phyloP scores from a whole-genome alignment of 2,797 vertebrate species.

The Dermochelys coriacea region DNA sequence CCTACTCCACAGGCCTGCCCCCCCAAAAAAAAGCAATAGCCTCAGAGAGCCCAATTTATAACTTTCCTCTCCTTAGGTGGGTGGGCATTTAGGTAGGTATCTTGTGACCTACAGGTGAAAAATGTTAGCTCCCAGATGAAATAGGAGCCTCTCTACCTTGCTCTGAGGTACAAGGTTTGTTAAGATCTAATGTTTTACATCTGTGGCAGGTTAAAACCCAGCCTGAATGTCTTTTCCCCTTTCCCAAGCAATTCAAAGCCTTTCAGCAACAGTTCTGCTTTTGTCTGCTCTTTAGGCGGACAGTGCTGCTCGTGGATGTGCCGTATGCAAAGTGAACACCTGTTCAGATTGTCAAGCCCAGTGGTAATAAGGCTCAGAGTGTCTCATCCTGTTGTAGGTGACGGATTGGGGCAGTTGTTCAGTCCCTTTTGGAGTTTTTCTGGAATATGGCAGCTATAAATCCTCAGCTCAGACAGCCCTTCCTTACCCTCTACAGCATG shows the following conservation, averaged over 20 bases:
- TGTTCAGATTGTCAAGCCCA: not conserved
- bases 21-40: not conserved
- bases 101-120: not conserved
- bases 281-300: accelerated
- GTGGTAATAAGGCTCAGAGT: not conserved
- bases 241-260: accelerated
- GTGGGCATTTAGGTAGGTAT: not conserved
- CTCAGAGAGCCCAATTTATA: not conserved
- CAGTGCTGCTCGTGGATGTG: accelerated
- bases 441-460: accelerated
- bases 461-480: accelerated
- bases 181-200: not conserved
- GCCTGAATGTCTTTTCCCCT: accelerated
- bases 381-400: accelerated
- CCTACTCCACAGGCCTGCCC: not conserved
- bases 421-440: not conserved
- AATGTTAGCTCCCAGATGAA: not conserved
- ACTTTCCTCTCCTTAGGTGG: not conserved
- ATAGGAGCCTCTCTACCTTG: not conserved
- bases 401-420: not conserved
- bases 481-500: not conserved
- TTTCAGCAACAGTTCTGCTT: accelerated
- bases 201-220: accelerated
- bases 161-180: accelerated
- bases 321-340: not conserved